These are phyloP conservation scores for Pogonomyrmex barbatus DNA, from an alignment of 1,140 invertebrate genomes.

Conservation along the genomic window DNA sequence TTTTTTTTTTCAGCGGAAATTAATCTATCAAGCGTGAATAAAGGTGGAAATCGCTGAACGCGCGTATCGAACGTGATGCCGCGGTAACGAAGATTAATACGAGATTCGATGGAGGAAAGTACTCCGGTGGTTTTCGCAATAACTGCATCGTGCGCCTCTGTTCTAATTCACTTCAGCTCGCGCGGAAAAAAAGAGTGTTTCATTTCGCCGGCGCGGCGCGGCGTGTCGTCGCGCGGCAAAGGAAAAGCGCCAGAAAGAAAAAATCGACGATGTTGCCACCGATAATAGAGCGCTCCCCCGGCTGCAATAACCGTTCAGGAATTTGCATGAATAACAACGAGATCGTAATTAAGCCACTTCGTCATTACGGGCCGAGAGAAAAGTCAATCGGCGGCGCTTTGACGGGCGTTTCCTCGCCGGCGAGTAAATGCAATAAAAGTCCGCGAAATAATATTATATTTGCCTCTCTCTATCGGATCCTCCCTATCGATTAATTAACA, in stretches of 20 bases:
- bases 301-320: slow-evolving; percentile 59
- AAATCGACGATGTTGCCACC: slow-evolving; percentile 54
- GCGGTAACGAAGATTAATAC: slow-evolving; percentile 58
- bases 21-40: slow-evolving; percentile 19
- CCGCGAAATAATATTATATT: slow-evolving; percentile 31
- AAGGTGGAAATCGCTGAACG: slow-evolving; percentile 35
- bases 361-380: slow-evolving; percentile 50
- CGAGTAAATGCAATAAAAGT: slow-evolving; percentile 2
- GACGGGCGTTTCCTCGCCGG: slow-evolving; percentile 16
- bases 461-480: not conserved
- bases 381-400: slow-evolving; percentile 55
- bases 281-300: slow-evolving; percentile 52
- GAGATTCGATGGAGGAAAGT: slow-evolving; percentile 26
- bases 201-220: slow-evolving; percentile 52
- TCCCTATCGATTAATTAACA: not conserved
- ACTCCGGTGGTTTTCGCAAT: slow-evolving; percentile 44
- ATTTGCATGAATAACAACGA: slow-evolving; percentile 65
- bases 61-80: slow-evolving; percentile 7
- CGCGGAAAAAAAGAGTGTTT: slow-evolving; percentile 43
- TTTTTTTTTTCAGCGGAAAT: slow-evolving; percentile 22
- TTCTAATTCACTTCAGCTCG: slow-evolving; percentile 39
- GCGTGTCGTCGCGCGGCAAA: slow-evolving; percentile 54
- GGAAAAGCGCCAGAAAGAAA: slow-evolving; percentile 49
- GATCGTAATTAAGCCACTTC: slow-evolving; percentile 61
- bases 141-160: slow-evolving; percentile 33